Evolutionary conservation across 2,113 vertebrate genomes (phyloP).

Genomic region (Peromyscus californicus): DNA sequence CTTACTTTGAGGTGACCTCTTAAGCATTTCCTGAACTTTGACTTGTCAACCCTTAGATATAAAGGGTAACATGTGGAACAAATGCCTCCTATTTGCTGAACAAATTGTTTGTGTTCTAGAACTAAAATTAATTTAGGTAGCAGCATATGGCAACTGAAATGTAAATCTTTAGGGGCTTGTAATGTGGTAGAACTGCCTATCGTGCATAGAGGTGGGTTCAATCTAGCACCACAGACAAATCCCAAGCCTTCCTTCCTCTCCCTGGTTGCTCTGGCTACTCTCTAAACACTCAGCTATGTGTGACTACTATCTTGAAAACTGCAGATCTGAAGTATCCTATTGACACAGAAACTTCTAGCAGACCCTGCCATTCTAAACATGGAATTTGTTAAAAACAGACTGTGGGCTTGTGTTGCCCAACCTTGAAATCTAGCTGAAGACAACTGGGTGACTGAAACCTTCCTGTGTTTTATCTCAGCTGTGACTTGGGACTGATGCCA

Average conservation of each 20-base stretch:
- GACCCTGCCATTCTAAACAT: neutral
- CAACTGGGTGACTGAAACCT: neutral
- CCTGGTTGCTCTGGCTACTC: neutral
- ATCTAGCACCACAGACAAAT: neutral
- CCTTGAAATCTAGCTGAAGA: neutral
- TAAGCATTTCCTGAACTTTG: constrained; percentile 9
- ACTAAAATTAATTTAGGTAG: constrained; percentile 32
- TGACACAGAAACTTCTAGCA: neutral
- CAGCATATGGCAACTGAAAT: neutral
- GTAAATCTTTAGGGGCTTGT: neutral
- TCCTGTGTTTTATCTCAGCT: neutral
- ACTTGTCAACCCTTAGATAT: neutral
- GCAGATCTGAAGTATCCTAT: no score
- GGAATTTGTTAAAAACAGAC: neutral
- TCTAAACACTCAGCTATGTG: neutral
- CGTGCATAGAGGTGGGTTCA: neutral
- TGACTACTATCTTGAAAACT: neutral
- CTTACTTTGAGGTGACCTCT: neutral
- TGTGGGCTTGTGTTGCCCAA: neutral
- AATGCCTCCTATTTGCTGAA: neutral
- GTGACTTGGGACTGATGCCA: neutral
- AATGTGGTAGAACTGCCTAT: neutral
- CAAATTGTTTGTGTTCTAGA: neutral
- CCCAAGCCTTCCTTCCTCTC: neutral
- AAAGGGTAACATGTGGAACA: neutral